These are phyloP conservation scores for Tamandua tetradactyla DNA, from an alignment of 2,797 vertebrate species.

Conservation along the genomic window DNA sequence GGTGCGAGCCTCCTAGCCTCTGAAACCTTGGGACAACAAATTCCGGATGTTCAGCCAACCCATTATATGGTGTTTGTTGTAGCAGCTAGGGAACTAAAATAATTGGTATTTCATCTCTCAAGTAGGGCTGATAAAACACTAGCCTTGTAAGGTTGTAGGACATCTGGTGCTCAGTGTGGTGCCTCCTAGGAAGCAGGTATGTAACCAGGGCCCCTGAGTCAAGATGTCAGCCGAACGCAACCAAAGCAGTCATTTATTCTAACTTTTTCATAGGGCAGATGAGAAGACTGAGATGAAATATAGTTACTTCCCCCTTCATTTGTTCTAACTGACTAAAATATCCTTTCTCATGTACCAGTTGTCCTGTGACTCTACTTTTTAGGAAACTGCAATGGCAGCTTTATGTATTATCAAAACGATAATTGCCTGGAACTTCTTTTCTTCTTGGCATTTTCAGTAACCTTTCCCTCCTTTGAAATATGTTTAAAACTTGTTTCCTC, in stretches of 20 bases:
- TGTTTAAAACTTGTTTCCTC: conserved; percentile 31
- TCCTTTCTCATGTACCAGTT: neutral
- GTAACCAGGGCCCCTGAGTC: neutral
- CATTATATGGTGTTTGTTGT: too few relatives aligned
- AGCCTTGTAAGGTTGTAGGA: neutral
- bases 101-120: neutral
- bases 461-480: neutral
- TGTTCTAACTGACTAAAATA: neutral
- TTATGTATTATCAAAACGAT: neutral
- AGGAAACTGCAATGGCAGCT: neutral
- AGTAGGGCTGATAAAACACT: neutral
- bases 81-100: too few relatives aligned
- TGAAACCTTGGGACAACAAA: too few relatives aligned
- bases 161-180: fast-evolving
- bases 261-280: neutral
- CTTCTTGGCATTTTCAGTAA: neutral
- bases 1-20: too few relatives aligned
- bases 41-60: too few relatives aligned
- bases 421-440: neutral
- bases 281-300: neutral
- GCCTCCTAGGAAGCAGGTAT: neutral
- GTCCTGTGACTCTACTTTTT: neutral
- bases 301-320: neutral
- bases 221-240: neutral
- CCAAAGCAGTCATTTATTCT: neutral